These are phyloP conservation scores for Gobiocypris rarus DNA, from an alignment of 2,113 vertebrate genomes.

Conservation along the genomic window DNA sequence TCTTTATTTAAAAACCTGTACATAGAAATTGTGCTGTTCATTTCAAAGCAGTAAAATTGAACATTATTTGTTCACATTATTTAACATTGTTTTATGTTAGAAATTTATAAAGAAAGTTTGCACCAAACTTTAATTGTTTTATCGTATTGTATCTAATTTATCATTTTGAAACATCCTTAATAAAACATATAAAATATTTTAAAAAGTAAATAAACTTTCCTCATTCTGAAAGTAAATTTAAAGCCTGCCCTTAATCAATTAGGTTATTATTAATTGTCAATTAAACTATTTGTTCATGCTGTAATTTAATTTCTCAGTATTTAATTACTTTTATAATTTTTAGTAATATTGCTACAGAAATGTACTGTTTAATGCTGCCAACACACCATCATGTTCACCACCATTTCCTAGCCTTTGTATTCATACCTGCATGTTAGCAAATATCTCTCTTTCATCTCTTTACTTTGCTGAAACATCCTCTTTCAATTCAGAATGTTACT, in stretches of 20 bases:
- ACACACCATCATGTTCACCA: neutral
- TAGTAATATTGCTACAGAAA: neutral
- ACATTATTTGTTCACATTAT: neutral
- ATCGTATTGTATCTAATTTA: neutral
- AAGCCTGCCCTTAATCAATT: neutral
- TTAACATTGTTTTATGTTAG: neutral
- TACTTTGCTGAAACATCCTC: conserved; percentile 24
- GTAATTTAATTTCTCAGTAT: neutral
- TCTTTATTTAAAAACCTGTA: neutral
- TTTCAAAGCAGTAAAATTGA: neutral
- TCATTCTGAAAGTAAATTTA: neutral
- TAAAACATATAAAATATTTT: no score
- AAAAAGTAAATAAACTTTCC: no score
- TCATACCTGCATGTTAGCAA: conserved; percentile 10
- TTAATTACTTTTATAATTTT: neutral
- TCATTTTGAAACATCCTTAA: neutral
- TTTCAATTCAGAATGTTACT: conserved; percentile 17
- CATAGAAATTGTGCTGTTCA: neutral
- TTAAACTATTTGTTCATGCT: neutral
- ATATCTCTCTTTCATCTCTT: conserved; percentile 1
- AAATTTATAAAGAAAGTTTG: neutral
- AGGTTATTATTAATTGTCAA: neutral
- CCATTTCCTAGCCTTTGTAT: neutral
- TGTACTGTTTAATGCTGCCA: neutral
- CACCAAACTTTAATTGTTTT: neutral